Base-by-base conservation (phyloP, 1,140 invertebrate genomes). In the Lamellibrachia luymesi region DNA sequence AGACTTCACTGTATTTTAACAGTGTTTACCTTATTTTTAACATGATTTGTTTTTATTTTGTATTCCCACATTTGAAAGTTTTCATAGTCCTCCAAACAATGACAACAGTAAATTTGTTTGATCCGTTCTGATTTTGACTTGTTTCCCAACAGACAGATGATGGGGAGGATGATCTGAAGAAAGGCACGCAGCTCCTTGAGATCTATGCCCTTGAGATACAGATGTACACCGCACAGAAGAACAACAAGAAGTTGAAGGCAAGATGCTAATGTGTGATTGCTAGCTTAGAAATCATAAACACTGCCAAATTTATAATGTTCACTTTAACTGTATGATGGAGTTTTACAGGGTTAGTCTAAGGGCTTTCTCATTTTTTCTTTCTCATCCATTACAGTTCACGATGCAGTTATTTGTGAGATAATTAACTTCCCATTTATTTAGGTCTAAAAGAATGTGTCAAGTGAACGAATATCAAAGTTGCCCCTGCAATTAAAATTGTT, bases 181-280 rank as follows among this genome's bases (percentile, higher is more conserved):
- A 99, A 96, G 99, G 99, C 90, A 99, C 99, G 2, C 99, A 99
- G 95, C 96, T 99, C 10, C 95, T 99, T 90, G 99, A 99, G 97
- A 99, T 99, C 92, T 99, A 99, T 97, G 99, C 99, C 0, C 96
- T 99, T 94, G 99, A 99, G 97, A 99, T 99, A 95, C 99, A 99
- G 97, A 99, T 99, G 99, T 99, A 99, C 96, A 99, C 99, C 1
- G 98, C 98, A 93, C 99, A 99, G 97, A 99, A 99, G 96, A 99
- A 99, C 96, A 99, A 99, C 96, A 99, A 99, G 96, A 99, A 99
- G 96, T 96, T 99, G 8, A 99, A 99, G 95, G 96, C 97, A 94
- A 93, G 89, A 93, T 90, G 92, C 2, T 25, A 10, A 80, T 38
- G 38, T 38, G 38, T 38, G 38, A 38, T 38, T 38, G 38, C 38